Conservation (phyloP, 2,888 invertebrate species). For the Idaea dimidiata region DNA sequence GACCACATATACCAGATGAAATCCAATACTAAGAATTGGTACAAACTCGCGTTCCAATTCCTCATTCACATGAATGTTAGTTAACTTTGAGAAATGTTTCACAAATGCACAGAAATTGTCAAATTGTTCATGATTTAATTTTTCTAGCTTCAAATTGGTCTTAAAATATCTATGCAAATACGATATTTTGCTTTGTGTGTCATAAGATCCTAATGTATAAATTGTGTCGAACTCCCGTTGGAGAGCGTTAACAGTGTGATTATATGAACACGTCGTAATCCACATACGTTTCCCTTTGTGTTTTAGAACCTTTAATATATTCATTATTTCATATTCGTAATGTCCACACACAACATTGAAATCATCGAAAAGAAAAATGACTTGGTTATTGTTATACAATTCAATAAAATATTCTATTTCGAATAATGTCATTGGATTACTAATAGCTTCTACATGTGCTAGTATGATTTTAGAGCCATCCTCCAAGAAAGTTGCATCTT, state of each 20-base stretch:
- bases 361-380: constrained; percentile 43
- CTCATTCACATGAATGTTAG: constrained; percentile 8
- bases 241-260: constrained; percentile 25
- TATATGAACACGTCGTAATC: constrained; percentile 40
- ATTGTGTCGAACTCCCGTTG: constrained; percentile 30
- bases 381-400: constrained; percentile 34
- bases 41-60: constrained; percentile 27
- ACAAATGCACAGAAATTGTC: constrained; percentile 36
- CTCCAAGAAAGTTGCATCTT: constrained; percentile 21
- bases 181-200: constrained; percentile 30
- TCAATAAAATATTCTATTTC: constrained; percentile 40
- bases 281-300: constrained; percentile 36
- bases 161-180: constrained; percentile 38
- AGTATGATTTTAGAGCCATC: constrained; percentile 21
- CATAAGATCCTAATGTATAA: constrained; percentile 33
- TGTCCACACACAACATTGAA: constrained; percentile 40
- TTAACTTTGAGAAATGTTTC: constrained; percentile 27
- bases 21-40: constrained; percentile 35
- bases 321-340: constrained; percentile 36
- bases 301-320: constrained; percentile 33
- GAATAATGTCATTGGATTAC: constrained; percentile 25
- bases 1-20: constrained; percentile 36
- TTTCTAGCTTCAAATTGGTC: constrained; percentile 39
- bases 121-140: constrained; percentile 38
- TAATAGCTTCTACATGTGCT: constrained; percentile 14